Percentiles rank a stretch among this genome's conserved stretches.
phyloP scores from a whole-genome alignment of 2,888 invertebrate genomes.

The Tiphia femorata region DNA sequence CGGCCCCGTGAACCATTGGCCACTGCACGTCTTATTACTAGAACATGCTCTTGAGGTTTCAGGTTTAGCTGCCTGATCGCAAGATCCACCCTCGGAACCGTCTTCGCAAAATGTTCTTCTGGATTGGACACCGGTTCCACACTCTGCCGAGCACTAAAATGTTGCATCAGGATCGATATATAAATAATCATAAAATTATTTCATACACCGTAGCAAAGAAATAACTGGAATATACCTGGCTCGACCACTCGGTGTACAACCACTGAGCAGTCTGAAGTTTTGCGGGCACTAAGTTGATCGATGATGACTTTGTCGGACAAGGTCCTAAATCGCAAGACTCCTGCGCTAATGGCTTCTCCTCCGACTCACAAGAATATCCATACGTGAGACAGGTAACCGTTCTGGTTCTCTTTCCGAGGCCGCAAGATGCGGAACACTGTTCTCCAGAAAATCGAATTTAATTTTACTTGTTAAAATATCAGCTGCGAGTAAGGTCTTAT shows the following conservation, averaged over 20 bases:
- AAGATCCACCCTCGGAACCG: constrained; percentile 69
- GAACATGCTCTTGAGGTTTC: constrained; percentile 78
- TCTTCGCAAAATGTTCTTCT: constrained; percentile 77
- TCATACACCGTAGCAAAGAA: neutral
- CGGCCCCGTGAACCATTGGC: constrained; percentile 88
- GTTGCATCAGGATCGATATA: neutral
- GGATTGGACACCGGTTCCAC: constrained; percentile 83
- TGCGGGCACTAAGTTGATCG: constrained; percentile 18
- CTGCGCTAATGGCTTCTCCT: constrained; percentile 69
- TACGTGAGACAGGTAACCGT: constrained; percentile 71
- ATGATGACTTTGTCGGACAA: constrained; percentile 58
- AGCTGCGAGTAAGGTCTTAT: neutral
- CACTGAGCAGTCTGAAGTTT: constrained; percentile 63
- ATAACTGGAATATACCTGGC: constrained; percentile 47
- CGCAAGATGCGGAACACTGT: constrained; percentile 80
- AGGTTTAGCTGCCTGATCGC: constrained; percentile 74
- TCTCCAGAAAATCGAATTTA: constrained; percentile 20
- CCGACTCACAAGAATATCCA: constrained; percentile 43
- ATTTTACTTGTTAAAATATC: neutral
- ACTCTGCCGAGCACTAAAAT: constrained; percentile 78
- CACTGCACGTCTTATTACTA: constrained; percentile 77
- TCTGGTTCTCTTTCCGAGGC: constrained; percentile 74
- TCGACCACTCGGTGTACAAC: constrained; percentile 75
- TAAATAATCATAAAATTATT: neutral
- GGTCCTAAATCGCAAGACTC: constrained; percentile 74